A percentile compares a stretch with the other conserved stretches of the same genome.
These are phyloP conservation scores for Cherax quadricarinatus DNA, from an alignment of 1,140 invertebrate genomes.

Conservation along the genomic window DNA sequence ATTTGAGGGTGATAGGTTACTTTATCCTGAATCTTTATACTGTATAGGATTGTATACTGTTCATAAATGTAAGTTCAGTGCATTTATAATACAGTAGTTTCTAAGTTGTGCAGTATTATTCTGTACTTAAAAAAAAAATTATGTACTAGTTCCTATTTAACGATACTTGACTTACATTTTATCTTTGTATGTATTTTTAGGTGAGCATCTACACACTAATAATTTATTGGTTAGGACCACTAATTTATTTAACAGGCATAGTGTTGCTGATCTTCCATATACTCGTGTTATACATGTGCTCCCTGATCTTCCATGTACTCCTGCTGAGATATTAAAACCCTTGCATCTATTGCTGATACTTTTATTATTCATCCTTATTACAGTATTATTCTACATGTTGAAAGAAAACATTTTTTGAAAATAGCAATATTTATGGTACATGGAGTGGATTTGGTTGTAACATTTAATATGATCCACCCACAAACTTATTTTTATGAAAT, in stretches of 20 bases:
- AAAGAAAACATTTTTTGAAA: too few species aligned
- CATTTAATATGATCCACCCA: too few species aligned
- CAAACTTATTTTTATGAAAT: too few species aligned
- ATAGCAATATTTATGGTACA: too few species aligned
- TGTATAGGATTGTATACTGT: neutral
- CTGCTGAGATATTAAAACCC: slow-evolving; percentile 33
- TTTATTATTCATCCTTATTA: neutral
- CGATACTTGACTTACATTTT: neutral
- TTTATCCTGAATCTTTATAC: slow-evolving; percentile 7
- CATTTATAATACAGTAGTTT: neutral
- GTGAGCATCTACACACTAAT: neutral
- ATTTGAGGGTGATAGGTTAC: neutral
- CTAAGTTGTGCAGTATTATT: neutral
- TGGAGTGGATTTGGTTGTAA: too few species aligned
- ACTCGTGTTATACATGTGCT: slow-evolving; percentile 29
- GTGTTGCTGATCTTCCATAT: slow-evolving; percentile 16
- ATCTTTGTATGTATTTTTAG: neutral
- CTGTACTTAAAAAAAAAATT: slow-evolving; percentile 9
- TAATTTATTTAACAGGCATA: slow-evolving; percentile 15
- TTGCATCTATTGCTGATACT: neutral
- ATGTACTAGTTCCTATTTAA: slow-evolving; percentile 21
- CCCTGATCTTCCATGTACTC: slow-evolving; percentile 40
- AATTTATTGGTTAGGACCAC: slow-evolving; percentile 12
- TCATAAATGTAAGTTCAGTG: slow-evolving; percentile 1
- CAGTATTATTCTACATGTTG: too few species aligned